phyloP scores from a whole-genome alignment of 1,140 invertebrate genomes.

The Lysiphlebus fabarum region DNA sequence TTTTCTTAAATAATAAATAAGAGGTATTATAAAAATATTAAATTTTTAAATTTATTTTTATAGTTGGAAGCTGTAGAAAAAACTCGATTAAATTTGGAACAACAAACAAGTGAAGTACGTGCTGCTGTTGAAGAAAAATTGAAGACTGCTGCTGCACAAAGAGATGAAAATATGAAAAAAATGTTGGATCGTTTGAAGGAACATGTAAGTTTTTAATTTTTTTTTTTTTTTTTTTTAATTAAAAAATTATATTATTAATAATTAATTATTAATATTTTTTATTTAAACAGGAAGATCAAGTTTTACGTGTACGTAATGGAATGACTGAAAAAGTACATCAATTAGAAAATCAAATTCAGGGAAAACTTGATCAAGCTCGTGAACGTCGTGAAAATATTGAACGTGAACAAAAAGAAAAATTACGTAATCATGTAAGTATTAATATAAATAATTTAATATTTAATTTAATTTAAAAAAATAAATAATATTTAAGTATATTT shows the following conservation, averaged over 20 bases:
- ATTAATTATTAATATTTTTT: slow-evolving; percentile 17
- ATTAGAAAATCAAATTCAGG: slow-evolving; percentile 67
- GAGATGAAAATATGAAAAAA: slow-evolving; percentile 83
- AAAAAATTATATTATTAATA: background rate
- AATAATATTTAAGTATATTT: too few species aligned
- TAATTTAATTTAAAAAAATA: slow-evolving; percentile 1
- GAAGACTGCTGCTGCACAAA: slow-evolving; percentile 75
- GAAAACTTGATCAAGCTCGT: slow-evolving; percentile 69
- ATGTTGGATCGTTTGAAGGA: slow-evolving; percentile 85
- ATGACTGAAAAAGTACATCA: slow-evolving; percentile 65
- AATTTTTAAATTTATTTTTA: slow-evolving; percentile 43
- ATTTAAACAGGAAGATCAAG: slow-evolving; percentile 66
- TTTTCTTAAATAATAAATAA: too few species aligned
- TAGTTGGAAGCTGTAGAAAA: slow-evolving; percentile 81
- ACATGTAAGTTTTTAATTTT: slow-evolving; percentile 66
- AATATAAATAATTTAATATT: background rate
- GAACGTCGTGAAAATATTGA: slow-evolving; percentile 67
- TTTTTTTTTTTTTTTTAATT: background rate
- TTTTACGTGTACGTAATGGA: slow-evolving; percentile 63
- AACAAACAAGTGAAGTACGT: slow-evolving; percentile 78
- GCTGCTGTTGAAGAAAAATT: slow-evolving; percentile 81
- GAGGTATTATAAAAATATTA: too few species aligned
- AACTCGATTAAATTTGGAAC: slow-evolving; percentile 74
- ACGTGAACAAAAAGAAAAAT: slow-evolving; percentile 70
- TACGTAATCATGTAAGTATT: slow-evolving; percentile 71